Conservation (phyloP, 2,888 invertebrate species). For the Phytoseiulus persimilis region DNA sequence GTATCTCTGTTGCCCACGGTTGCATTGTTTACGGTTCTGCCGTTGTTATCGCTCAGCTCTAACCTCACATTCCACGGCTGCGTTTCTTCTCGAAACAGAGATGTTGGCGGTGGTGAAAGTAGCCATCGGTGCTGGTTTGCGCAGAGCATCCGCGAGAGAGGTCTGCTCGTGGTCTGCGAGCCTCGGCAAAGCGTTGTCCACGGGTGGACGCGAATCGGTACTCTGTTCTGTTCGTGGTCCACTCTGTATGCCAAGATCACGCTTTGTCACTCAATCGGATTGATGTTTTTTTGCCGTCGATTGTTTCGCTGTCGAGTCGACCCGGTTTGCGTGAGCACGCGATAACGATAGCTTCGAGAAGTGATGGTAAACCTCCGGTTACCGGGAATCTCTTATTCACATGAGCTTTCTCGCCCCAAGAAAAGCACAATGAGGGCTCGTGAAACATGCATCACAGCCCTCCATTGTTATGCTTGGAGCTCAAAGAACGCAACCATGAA, state of each 20-base stretch:
- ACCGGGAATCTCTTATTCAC: neutral
- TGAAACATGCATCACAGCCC: neutral
- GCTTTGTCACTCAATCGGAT: neutral
- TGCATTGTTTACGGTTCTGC: neutral
- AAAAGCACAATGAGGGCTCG: neutral
- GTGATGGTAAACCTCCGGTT: neutral
- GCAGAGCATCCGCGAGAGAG: neutral
- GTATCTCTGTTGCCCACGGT: neutral
- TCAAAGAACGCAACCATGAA: neutral
- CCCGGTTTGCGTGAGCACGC: neutral
- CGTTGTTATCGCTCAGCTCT: neutral
- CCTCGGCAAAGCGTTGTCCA: neutral
- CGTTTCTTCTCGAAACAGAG: neutral
- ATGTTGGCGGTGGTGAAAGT: neutral
- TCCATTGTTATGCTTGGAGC: neutral
- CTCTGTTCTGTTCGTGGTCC: neutral
- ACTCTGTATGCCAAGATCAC: neutral
- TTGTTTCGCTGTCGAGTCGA: neutral
- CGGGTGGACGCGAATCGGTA: neutral
- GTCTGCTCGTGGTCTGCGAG: neutral
- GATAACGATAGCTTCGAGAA: neutral
- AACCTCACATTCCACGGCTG: neutral
- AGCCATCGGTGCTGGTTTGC: neutral
- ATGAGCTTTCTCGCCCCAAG: neutral
- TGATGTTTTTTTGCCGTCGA: neutral